Base-by-base conservation (phyloP, 1,140 invertebrate species). In the Tetramorium simillimum region DNA sequence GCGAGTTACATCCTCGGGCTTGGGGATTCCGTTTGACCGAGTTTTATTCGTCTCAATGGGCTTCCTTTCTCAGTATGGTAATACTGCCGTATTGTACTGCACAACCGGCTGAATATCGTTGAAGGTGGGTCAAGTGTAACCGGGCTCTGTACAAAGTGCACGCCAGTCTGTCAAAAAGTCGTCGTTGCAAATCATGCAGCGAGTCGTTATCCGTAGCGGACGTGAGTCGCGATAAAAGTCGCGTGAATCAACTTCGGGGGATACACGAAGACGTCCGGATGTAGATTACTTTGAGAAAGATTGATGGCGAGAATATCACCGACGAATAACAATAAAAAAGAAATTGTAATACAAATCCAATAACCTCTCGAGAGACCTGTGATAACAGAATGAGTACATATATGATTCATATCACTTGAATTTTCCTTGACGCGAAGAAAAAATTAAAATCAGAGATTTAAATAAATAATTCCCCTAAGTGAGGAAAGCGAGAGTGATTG, bases 61-160 rank as follows among this genome's bases (percentile, higher is more conserved):
- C 28, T 53, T 43, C 18, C 14, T 56, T 58, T 37, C 9, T 82
- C n/a, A 33, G 14, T 28, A n/a, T 40, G 1, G 3, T 53, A 24
- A 70, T 18, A 51, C 5, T 4, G 10, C 2, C n/a, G 18, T 37
- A 80, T 67, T 51, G 18, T 10, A 43, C 3, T 24, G 60, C 65
- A n/a, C 6, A 58, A 43, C 12, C 21, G 21, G 21, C 4, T 84
- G 40, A 73, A 75, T 60, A 84, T 62, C 4, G 53, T 60, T 18
- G 40, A 60, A 84, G 40, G 43, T 49, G 10, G 69, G 28, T 49
- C 53, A 75, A 73, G 40, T 60, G 53, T 51, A 73, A 62, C 2
- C 6, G 40, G 12, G 12, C 51, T 33, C 24, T n/a, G 18, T 75
- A 60, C 9, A 46, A 60, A 37, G 28, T 21, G 43, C 18, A 78